Conservation (phyloP, 2,888 invertebrate genomes). For the Ochropacha duplaris region DNA sequence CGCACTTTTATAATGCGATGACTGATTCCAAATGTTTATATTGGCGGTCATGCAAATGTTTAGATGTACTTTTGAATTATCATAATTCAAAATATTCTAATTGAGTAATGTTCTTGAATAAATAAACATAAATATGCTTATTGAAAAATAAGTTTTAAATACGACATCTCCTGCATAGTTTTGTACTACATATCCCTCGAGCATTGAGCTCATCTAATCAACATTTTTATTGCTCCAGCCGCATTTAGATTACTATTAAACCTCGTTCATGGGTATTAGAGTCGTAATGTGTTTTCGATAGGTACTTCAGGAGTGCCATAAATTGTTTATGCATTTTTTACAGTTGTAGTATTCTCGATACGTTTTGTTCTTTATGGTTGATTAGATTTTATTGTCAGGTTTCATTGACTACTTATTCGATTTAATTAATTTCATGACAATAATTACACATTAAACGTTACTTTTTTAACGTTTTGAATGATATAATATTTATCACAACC, state of each 20-base stretch:
- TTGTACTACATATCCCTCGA: constrained; percentile 5
- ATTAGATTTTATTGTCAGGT: background rate
- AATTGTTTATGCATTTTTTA: constrained; percentile 40
- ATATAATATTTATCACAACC: no score
- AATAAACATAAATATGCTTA: background rate
- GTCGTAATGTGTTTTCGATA: constrained; percentile 31
- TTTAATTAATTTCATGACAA: no score
- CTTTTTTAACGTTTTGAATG: no score
- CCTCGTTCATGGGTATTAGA: constrained; percentile 28
- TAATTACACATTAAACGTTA: no score
- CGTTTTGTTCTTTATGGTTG: constrained; percentile 13
- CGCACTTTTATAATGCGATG: background rate
- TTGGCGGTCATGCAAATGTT: no score
- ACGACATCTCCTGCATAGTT: background rate
- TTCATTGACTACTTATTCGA: background rate
- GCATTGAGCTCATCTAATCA: constrained; percentile 22
- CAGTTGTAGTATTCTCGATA: constrained; percentile 28
- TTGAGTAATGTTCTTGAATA: background rate
- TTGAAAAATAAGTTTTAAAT: background rate
- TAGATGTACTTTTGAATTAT: no score
- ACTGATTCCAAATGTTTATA: background rate
- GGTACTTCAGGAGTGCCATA: constrained; percentile 31
- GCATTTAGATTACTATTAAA: constrained; percentile 30
- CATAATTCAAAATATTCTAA: background rate
- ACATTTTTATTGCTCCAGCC: constrained; percentile 30